A percentile compares a stretch with the other conserved stretches of the same genome.
phyloP scores from a whole-genome alignment of 1,140 invertebrate species.

The Drosophila watanabei region DNA sequence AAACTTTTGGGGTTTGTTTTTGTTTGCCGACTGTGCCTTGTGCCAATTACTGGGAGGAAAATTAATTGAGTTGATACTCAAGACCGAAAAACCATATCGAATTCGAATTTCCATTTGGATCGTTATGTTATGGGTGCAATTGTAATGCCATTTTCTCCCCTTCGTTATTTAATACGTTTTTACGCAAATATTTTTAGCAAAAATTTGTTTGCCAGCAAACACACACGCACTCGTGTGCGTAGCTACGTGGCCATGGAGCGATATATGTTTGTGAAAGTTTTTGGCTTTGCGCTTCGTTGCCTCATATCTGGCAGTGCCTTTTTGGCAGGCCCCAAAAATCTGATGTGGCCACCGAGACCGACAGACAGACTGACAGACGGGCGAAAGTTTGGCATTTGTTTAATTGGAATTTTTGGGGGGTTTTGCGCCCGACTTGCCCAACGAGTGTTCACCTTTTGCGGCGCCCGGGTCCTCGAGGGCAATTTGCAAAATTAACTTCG shows the following conservation, averaged over 20 bases:
- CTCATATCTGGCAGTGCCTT: slow-evolving; percentile 1
- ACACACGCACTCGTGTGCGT: background rate
- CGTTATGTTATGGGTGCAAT: slow-evolving; percentile 8
- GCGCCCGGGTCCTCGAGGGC: slow-evolving; percentile 23
- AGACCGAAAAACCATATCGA: background rate
- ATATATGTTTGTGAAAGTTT: slow-evolving; percentile 40
- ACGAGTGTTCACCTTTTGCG: slow-evolving; percentile 25
- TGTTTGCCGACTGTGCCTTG: slow-evolving; percentile 19
- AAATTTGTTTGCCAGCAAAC: slow-evolving; percentile 25
- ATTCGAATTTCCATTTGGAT: slow-evolving; percentile 20
- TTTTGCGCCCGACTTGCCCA: slow-evolving; percentile 2
- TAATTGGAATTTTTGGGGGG: slow-evolving; percentile 71
- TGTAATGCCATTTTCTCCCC: slow-evolving; percentile 1
- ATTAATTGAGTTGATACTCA: slow-evolving; percentile 23
- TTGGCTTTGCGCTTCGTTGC: slow-evolving; percentile 32
- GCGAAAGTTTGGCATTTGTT: slow-evolving; percentile 79
- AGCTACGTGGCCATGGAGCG: too few relatives aligned
- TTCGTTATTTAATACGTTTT: slow-evolving; percentile 33
- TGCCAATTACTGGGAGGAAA: slow-evolving; percentile 23
- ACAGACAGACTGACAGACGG: slow-evolving; percentile 15
- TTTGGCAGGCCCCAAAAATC: slow-evolving; percentile 36
- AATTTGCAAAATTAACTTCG: slow-evolving; percentile 58
- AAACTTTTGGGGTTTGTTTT: slow-evolving; percentile 7
- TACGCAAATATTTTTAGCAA: slow-evolving; percentile 23
- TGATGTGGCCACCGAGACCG: slow-evolving; percentile 17